Base-by-base conservation (phyloP, 2,113 vertebrate genomes). In the Salvelinus namaycush region DNA sequence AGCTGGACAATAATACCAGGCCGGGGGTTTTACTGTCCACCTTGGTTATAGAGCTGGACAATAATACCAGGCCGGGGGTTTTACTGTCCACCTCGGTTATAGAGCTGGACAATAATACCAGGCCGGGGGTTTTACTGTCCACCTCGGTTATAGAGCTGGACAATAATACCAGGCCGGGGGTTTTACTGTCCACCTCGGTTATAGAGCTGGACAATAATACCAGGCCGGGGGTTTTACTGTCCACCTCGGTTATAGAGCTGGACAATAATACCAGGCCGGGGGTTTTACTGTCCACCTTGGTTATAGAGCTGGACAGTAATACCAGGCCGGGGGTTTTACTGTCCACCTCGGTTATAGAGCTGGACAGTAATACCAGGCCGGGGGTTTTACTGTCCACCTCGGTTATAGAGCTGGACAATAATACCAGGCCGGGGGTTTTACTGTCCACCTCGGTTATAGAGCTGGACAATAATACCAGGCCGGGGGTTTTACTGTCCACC, bases 171-270 rank as follows among this genome's bases (percentile, higher is more conserved):
- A 84, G 75, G 73, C 75, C 74, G 31, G 83, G 57, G 62, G 62
- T 85, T 89, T 90, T 89, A 85, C 85, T 85, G 88, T 93, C 83
- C 78, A 80, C 82, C 74, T 79, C 79, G 76, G 83, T 90, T 86
- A 83, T 76, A 71, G 76, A 80, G 74, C 83, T 57, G 76, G 86
- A 91, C 89, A 89, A 74, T 87, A 83, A 90, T 79, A 76, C 76
- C 76, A 84, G 76, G 73, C 75, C 74, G 34, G 27, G 54, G 62
- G 65, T 85, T 89, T 90, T 89, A 85, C 85, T 85, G 88, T 93
- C 83, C 78, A 80, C 82, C 75, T 79, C 79, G 76, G 83, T 90
- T 86, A 83, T 76, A 71, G 76, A 80, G 75, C 83, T 57, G 76
- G 86, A 90, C 89, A 89, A 75, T 87, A 83, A 90, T 79, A 76